These are phyloP conservation scores for Zaprionus ghesquierei DNA, from an alignment of 1,140 invertebrate genomes.

Conservation along the genomic window DNA sequence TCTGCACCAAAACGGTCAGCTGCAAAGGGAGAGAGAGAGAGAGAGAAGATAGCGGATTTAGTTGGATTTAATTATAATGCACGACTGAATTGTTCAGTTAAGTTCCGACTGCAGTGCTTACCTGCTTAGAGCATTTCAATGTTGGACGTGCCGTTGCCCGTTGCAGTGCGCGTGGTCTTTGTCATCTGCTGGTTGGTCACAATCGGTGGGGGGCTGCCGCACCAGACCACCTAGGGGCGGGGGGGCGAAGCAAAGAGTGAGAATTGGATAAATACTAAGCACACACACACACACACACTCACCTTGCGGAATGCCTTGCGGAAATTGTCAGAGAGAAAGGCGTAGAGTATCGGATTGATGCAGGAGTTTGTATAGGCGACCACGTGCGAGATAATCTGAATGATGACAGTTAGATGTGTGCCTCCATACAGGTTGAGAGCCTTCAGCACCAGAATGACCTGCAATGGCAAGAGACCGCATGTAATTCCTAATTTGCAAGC, in stretches of 20 bases:
- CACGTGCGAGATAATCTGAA: slow-evolving; percentile 94
- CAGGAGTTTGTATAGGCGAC: slow-evolving; percentile 97
- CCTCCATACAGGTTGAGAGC: slow-evolving; percentile 88
- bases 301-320: slow-evolving; percentile 90
- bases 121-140: slow-evolving; percentile 79
- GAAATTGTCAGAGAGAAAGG: slow-evolving; percentile 93
- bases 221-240: slow-evolving; percentile 71
- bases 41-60: background rate
- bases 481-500: slow-evolving; percentile 39
- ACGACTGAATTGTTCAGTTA: background rate
- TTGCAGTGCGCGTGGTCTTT: slow-evolving; percentile 78
- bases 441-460: slow-evolving; percentile 92
- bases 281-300: background rate
- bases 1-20: slow-evolving; percentile 2
- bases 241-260: background rate
- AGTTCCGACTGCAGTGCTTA: background rate
- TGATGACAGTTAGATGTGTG: slow-evolving; percentile 86
- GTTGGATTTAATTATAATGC: background rate
- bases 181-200: slow-evolving; percentile 71
- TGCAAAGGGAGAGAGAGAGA: background rate
- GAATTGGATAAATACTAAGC: too few species aligned
- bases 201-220: slow-evolving; percentile 73
- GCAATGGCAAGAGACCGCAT: slow-evolving; percentile 67
- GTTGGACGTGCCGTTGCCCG: slow-evolving; percentile 80
- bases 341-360: slow-evolving; percentile 98